Evolutionary conservation across 2,888 invertebrate genomes (phyloP).

Genomic region (Glaucopsyche alexis): DNA sequence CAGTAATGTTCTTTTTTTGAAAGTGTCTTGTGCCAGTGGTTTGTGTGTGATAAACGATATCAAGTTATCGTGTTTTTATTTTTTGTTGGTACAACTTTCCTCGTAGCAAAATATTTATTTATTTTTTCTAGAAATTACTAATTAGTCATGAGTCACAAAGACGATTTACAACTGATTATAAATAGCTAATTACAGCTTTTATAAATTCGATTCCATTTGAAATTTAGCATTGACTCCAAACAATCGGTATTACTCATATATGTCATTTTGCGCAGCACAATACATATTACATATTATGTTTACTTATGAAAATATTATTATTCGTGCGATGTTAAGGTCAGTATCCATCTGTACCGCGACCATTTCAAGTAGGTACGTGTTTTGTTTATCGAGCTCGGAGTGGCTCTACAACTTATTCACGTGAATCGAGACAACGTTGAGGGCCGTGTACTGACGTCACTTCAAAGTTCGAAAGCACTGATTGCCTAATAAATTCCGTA

Average conservation of each 20-base stretch:
- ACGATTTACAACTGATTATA: background rate
- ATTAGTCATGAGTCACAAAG: constrained; percentile 3
- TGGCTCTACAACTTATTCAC: background rate
- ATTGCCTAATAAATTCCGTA: constrained; percentile 12
- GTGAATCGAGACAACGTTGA: constrained; percentile 24
- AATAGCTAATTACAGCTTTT: background rate
- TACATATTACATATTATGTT: background rate
- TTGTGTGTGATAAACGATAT: constrained; percentile 34
- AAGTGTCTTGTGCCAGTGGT: constrained; percentile 35
- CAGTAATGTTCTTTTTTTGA: constrained; percentile 37
- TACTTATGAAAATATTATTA: background rate
- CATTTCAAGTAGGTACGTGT: too few relatives aligned
- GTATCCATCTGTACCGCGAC: too few relatives aligned
- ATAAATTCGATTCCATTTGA: background rate
- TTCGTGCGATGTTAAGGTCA: background rate
- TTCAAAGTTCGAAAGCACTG: background rate
- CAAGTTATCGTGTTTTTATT: constrained; percentile 1
- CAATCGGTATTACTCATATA: background rate
- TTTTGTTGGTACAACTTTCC: background rate
- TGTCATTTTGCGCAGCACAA: background rate
- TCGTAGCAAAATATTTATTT: background rate
- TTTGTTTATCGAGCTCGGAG: background rate
- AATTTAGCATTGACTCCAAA: background rate
- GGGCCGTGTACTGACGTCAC: constrained; percentile 15
- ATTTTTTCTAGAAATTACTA: background rate